Evolutionary conservation across 2,888 invertebrate genomes (phyloP).

Genomic region (Drosophila greeni): DNA sequence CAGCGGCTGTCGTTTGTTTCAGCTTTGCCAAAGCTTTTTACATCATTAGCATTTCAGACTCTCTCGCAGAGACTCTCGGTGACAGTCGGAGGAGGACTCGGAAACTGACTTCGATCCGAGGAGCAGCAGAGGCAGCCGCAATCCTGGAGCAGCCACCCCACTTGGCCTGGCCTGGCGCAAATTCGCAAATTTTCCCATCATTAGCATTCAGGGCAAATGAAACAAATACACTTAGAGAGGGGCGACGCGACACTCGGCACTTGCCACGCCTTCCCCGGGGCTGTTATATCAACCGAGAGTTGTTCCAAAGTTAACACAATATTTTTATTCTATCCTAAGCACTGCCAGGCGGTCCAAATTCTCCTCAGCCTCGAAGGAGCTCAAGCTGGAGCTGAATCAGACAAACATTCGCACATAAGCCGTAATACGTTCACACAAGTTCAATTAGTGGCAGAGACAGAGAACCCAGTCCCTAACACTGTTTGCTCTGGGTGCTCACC

Average conservation of each 20-base stretch:
- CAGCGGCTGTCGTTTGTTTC: constrained; percentile 72
- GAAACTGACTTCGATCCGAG: constrained; percentile 35
- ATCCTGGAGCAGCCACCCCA: no score
- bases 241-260: constrained; percentile 44
- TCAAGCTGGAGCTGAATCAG: constrained; percentile 24
- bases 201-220: constrained; percentile 74
- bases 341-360: constrained; percentile 31
- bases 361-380: not conserved
- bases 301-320: constrained; percentile 69
- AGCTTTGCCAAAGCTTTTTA: constrained; percentile 66
- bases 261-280: constrained; percentile 42
- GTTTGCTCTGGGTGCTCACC: constrained; percentile 24
- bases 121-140: not conserved
- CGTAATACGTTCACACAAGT: constrained; percentile 70
- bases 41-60: constrained; percentile 69
- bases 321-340: constrained; percentile 70
- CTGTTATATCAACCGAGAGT: constrained; percentile 45
- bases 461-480: constrained; percentile 8
- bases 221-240: constrained; percentile 70
- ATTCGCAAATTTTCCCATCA: constrained; percentile 74
- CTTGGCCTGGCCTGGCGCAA: constrained; percentile 57
- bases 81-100: constrained; percentile 3
- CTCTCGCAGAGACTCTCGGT: constrained; percentile 29
- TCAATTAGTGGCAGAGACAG: constrained; percentile 64
- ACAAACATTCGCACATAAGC: constrained; percentile 69